Evolutionary conservation across 2,797 vertebrate genomes (phyloP).

Genomic region (Botia kubotai): DNA sequence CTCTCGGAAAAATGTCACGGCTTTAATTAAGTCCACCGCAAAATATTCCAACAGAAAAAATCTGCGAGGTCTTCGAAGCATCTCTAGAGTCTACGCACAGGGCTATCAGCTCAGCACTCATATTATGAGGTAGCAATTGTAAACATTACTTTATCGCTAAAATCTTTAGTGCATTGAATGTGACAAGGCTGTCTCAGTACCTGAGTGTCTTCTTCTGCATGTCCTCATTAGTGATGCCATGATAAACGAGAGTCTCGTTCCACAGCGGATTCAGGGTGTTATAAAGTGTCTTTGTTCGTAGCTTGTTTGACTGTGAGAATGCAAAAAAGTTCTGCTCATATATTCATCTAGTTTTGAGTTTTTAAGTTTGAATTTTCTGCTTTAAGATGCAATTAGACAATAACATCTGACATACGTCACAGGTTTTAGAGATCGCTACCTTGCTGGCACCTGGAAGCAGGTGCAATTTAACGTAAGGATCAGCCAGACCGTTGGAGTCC

Average conservation of each 20-base stretch:
- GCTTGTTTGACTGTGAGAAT: conserved; percentile 86
- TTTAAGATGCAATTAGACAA: neutral
- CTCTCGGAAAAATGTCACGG: conserved; percentile 44
- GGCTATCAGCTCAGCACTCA: neutral
- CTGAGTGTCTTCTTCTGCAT: conserved; percentile 93
- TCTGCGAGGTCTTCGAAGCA: conserved; percentile 1
- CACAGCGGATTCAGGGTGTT: conserved; percentile 84
- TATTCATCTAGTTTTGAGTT: neutral
- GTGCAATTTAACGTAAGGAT: conserved; percentile 95
- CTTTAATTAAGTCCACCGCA: conserved; percentile 48
- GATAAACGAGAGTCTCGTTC: conserved; percentile 90
- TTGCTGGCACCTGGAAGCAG: conserved; percentile 95
- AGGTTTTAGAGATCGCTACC: conserved; percentile 77
- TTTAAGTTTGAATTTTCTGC: neutral
- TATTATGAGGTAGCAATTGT: neutral
- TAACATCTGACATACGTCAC: neutral
- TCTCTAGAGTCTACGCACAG: neutral
- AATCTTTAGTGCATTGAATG: conserved; percentile 15
- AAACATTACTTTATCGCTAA: neutral
- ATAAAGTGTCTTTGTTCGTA: conserved; percentile 91
- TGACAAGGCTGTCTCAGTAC: conserved; percentile 62
- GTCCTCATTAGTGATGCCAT: conserved; percentile 93
- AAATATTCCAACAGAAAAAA: conserved; percentile 7
- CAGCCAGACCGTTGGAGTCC: conserved; percentile 95
- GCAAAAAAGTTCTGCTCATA: neutral